Percentiles rank a stretch among this genome's conserved stretches.
phyloP scores from a whole-genome alignment of 2,113 vertebrate genomes.

The Pygathrix nemaeus region DNA sequence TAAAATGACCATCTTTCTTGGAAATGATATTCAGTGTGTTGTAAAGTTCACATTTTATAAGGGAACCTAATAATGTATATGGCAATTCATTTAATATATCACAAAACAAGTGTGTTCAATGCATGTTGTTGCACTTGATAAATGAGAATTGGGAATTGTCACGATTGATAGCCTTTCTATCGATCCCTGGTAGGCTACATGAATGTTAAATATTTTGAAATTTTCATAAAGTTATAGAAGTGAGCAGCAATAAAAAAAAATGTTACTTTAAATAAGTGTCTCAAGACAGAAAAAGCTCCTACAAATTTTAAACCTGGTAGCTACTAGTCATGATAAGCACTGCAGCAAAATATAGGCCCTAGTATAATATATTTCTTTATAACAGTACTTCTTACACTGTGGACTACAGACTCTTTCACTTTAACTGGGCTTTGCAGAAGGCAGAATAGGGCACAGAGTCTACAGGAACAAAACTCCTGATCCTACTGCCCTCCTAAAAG shows the following conservation, averaged over 20 bases:
- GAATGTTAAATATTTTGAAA: constrained; percentile 24
- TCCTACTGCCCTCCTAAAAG: neutral
- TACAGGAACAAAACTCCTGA: neutral
- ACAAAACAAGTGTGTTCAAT: constrained; percentile 65
- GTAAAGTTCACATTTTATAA: constrained; percentile 30
- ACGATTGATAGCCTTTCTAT: constrained; percentile 54
- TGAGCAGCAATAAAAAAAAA: neutral
- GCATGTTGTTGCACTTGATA: constrained; percentile 25
- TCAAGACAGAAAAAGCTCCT: neutral
- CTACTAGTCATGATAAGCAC: neutral
- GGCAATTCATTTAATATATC: constrained; percentile 19
- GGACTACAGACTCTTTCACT: neutral
- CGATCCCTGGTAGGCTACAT: neutral
- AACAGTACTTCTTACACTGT: neutral
- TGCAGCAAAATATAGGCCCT: neutral
- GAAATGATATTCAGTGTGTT: neutral
- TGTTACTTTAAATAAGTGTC: neutral
- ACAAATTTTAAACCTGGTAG: neutral
- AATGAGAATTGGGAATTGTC: constrained; percentile 63
- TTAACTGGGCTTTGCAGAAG: neutral
- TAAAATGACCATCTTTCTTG: neutral
- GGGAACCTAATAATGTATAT: neutral
- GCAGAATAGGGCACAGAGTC: neutral
- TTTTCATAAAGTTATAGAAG: neutral
- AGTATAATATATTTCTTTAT: neutral